Evolutionary conservation across 2,888 invertebrate genomes (phyloP).

Genomic region (Microctonus hyperodae): DNA sequence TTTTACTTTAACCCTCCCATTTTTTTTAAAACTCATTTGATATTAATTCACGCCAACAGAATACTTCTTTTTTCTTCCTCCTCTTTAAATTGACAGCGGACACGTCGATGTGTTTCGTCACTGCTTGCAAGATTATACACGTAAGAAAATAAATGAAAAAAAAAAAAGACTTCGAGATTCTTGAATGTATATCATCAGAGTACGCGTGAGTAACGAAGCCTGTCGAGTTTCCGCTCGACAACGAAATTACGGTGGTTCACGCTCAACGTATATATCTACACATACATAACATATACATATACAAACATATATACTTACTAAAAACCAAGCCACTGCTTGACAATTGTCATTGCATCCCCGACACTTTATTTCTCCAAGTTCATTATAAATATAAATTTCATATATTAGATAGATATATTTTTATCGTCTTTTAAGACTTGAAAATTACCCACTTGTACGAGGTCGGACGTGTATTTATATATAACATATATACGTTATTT

Average conservation of each 20-base stretch:
- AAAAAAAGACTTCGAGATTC: neutral
- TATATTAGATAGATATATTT: neutral
- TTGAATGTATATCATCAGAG: neutral
- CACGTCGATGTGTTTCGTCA: neutral
- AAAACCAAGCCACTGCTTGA: neutral
- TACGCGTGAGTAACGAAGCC: conserved; percentile 28
- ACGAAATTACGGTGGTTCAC: conserved; percentile 23
- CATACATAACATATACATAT: no score
- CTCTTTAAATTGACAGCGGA: neutral
- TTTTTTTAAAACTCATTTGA: neutral
- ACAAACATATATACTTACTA: neutral
- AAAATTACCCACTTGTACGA: neutral
- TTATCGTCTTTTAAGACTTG: neutral
- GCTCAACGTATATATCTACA: neutral
- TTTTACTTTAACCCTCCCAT: neutral
- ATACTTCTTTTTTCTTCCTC: neutral
- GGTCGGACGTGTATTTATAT: neutral
- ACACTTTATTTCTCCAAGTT: conserved; percentile 13
- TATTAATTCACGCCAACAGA: no score
- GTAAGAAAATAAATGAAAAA: conserved; percentile 1
- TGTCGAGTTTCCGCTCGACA: conserved; percentile 25
- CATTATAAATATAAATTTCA: neutral
- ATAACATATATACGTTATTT: no score
- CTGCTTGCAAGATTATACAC: neutral
- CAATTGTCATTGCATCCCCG: conserved; percentile 1